Base-by-base conservation (phyloP, 1,140 invertebrate species). In the Dufourea novaeangliae region DNA sequence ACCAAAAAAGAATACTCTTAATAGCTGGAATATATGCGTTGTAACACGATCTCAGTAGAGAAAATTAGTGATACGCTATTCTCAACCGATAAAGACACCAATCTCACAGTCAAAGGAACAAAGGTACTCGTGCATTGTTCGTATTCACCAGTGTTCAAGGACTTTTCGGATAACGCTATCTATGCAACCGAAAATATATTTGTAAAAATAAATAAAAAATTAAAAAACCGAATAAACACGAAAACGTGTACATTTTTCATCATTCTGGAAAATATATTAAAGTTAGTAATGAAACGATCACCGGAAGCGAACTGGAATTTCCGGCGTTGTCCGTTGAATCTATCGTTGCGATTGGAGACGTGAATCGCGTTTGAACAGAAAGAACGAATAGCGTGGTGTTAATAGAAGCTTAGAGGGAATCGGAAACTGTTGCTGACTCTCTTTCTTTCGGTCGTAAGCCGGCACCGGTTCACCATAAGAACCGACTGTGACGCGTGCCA, bases 401-500 rank as follows among this genome's bases (percentile, higher is more conserved):
- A 70, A 71, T 54, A 61, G 14, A 62, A 32, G 64, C 78, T 74
- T 78, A 82, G 75, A 79, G 78, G 71, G 83, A 78, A 83, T 80
- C 78, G 73, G 72, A 83, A 85, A 78, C 67, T 80, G 79, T 85
- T 74, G 61, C 71, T 84, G 71, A 64, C 77, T 83, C 71, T 86
- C 78, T 82, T 85, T 83, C 69, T 82, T 69, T 76, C 80, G 78
- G 73, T 82, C 73, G 64, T 76, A 88, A 88, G 88, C 88, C 87
- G 87, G 87, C 81, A 85, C 83, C 87, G 83, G 83, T 83, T 86
- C 78, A 81, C 78, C 76, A 78, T 68, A 86, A 80, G 83, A 75
- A 85, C 78, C 84, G 81, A 81, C 82, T 74, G 80, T 86, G 80
- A 80, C 83, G 79, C 73, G 84, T 86, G 80, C 83, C 74, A 79